These are phyloP conservation scores for Brachionus manjavacas DNA, from an alignment of 1,140 invertebrate genomes.

Conservation along the genomic window DNA sequence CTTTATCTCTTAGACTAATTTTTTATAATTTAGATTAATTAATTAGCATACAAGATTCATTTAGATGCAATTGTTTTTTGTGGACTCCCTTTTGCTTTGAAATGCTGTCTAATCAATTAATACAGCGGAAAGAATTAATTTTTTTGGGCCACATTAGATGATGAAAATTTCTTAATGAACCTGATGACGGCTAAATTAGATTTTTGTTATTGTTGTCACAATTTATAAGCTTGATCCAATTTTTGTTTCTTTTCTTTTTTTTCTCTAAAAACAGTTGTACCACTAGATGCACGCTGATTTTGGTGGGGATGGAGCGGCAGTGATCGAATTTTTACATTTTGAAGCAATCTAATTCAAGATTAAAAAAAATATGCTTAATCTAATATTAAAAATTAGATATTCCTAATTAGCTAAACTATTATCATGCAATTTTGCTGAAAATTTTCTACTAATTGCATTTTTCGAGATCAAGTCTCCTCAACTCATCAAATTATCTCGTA, in stretches of 20 bases:
- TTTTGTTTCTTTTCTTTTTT: background rate
- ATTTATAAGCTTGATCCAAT: background rate
- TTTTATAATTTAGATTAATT: background rate
- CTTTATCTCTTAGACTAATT: background rate
- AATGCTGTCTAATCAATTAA: background rate
- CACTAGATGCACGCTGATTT: background rate
- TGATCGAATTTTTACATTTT: background rate
- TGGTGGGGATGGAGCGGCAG: background rate
- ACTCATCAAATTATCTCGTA: background rate
- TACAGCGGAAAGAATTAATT: background rate
- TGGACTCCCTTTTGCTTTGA: background rate
- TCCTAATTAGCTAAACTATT: background rate
- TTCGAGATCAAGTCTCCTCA: background rate
- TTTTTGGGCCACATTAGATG: background rate
- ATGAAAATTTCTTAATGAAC: background rate
- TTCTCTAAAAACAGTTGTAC: background rate
- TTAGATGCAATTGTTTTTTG: background rate
- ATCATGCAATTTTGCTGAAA: background rate
- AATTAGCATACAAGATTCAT: slow-evolving; percentile 2
- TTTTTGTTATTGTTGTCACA: slow-evolving; percentile 15
- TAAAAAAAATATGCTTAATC: background rate
- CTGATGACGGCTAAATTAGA: slow-evolving; percentile 1
- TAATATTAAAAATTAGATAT: background rate
- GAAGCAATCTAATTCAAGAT: background rate
- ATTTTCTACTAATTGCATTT: background rate